A percentile compares a stretch with the other conserved stretches of the same genome.
Evolutionary conservation across 2,797 vertebrate genomes (phyloP).

Genomic region (Hybognathus amarus): DNA sequence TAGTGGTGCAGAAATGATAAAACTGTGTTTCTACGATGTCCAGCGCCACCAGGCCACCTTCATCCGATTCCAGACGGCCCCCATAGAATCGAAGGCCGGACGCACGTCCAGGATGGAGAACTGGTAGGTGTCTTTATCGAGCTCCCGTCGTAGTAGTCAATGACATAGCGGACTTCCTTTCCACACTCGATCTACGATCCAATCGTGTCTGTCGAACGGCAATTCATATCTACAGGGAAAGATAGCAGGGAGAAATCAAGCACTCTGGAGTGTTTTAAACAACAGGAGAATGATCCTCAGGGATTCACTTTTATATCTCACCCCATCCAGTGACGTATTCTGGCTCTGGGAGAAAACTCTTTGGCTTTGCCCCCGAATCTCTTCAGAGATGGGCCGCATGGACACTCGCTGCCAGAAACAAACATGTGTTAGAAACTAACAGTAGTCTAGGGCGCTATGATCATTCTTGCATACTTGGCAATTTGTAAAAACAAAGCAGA

Average conservation of each 20-base stretch:
- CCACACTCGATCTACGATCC: conserved; percentile 95
- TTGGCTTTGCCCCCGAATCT: conserved; percentile 95
- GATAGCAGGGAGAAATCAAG: background rate
- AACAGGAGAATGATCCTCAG: background rate
- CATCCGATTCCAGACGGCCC: conserved; percentile 92
- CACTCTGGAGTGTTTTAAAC: background rate
- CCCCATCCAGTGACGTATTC: conserved; percentile 96
- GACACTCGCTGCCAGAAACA: conserved; percentile 85
- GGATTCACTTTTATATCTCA: conserved; percentile 65
- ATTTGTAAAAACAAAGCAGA: background rate
- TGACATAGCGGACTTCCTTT: conserved; percentile 91
- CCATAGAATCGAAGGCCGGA: conserved; percentile 90
- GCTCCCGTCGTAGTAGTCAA: conserved; percentile 96
- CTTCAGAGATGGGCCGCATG: conserved; percentile 89
- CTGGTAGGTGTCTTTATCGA: conserved; percentile 85
- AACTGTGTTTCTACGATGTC: conserved; percentile 81
- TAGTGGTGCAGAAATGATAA: background rate
- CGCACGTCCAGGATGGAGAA: conserved; percentile 95
- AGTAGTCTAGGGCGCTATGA: background rate
- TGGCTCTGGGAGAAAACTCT: conserved; percentile 91
- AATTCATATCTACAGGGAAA: conserved; percentile 86
- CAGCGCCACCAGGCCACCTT: conserved; percentile 97
- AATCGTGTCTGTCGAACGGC: conserved; percentile 95
- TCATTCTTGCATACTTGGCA: background rate
- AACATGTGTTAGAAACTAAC: background rate